Evolutionary conservation across 2,113 vertebrate species (phyloP), one percentile per base, ranked within the genome.

Genomic region (Ascaphus truei): DNA sequence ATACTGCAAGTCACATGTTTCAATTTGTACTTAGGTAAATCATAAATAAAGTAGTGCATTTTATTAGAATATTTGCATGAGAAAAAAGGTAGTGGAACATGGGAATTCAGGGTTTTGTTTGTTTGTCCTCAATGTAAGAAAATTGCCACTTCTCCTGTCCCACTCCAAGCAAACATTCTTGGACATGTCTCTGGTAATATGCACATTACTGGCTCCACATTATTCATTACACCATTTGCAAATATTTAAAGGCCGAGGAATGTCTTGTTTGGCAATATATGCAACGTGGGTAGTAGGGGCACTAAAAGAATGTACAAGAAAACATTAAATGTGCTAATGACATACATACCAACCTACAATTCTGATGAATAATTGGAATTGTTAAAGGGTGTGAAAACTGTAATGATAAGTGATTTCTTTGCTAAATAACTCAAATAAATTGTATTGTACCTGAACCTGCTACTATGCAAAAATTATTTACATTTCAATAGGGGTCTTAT

Each of bases 261-360:
- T 71, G 27, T 71, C 50, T 60, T 71, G 43, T 71, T 61, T 71
- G 29, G 13, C 26, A 8, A n/a, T 30, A 13, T 15, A 31, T 30
- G 31, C 36, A 60, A 27, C 11, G 67, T 71, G 52, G 67, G 67
- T 61, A 43, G 67, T n/a, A 22, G 33, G 39, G 56, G 67, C 57
- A 71, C 45, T 61, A 51, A 22, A 71, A 61, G 67, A 71, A 71
- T 61, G 57, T 41, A 30, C 45, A 37, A 52, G 67, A 51, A 51
- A 71, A 61, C 67, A 71, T 33, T 18, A 22, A 57, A 71, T 71
- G 58, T 71, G 67, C 61, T 71, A 61, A 71, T 61, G 31, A 45
- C 56, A 71, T 48, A 52, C 67, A 71, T 61, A 60, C 67, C 67
- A 71, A 27, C 57, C 67, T 71, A 71, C 67, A 71, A 39, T 36